Conservation (phyloP, 2,797 vertebrate species). For the Chelon auratus region DNA sequence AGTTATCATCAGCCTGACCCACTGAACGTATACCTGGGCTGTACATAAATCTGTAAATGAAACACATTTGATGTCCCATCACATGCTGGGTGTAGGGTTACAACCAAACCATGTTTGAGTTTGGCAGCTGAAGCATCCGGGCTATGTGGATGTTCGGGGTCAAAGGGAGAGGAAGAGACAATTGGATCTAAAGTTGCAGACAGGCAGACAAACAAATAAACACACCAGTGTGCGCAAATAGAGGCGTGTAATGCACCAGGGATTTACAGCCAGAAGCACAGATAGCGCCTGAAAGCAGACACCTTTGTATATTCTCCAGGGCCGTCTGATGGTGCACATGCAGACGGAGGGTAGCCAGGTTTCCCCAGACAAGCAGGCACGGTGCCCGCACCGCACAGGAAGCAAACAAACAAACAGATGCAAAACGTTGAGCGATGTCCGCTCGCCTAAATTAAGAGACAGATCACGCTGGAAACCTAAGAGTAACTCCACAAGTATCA, state of each 20-base stretch:
- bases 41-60: slow-evolving; percentile 8
- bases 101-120: slow-evolving; percentile 55
- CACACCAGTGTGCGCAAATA: slow-evolving; percentile 38
- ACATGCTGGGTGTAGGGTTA: slow-evolving; percentile 45
- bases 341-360: slow-evolving; percentile 49
- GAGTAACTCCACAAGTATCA: slow-evolving; percentile 5
- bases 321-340: slow-evolving; percentile 29
- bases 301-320: slow-evolving; percentile 63
- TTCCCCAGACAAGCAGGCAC: slow-evolving; percentile 60
- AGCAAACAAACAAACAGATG: slow-evolving; percentile 45
- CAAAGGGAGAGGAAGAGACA: slow-evolving; percentile 52
- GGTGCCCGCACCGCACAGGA: slow-evolving; percentile 36
- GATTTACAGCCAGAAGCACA: slow-evolving; percentile 59
- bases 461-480: neutral
- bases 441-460: neutral
- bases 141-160: slow-evolving; percentile 48
- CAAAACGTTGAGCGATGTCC: slow-evolving; percentile 29
- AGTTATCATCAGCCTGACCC: slow-evolving; percentile 34
- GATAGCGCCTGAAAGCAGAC: slow-evolving; percentile 63
- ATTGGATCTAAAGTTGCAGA: slow-evolving; percentile 51
- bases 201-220: slow-evolving; percentile 60
- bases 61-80: slow-evolving; percentile 13
- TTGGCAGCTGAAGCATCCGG: slow-evolving; percentile 34
- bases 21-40: slow-evolving; percentile 21
- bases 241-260: slow-evolving; percentile 38